Evolutionary conservation across 2,888 invertebrate species (phyloP), one percentile per base, ranked within the genome.

Genomic region (Synanthedon tipuliformis): DNA sequence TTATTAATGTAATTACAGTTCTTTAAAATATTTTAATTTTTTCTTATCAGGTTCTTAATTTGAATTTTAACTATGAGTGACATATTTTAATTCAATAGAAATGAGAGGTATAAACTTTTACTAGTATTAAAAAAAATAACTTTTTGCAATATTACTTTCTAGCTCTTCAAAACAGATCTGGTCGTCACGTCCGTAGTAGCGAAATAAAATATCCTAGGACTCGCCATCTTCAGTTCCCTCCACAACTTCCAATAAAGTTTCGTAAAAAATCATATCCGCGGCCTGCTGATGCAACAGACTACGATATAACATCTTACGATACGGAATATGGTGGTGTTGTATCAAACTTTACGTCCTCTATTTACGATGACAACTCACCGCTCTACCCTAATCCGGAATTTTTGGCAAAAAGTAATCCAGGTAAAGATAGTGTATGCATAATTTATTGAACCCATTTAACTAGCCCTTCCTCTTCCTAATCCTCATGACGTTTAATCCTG

Each of bases 311-410:
- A 16, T 78, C 86, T 0, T 87, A 86, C 45, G 87, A 87, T 51
- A 71, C 82, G 0, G 87, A 86, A 53, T 87, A 87, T 52, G 84
- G 84, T n/a, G 86, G 75, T 8, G 82, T 87, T 15, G 81, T 85
- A 0, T 84, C 87, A 0, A 88, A 88, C 59, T 87, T 88, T 52
- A 88, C 86, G 52, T 84, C 86, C 60, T 82, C 87, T 54, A 81
- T 87, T 61, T 88, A 88, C 54, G 88, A 88, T 59, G 87, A 87
- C 54, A 88, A 84, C 56, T 84, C 86, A 3, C 85, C 78, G 51
- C 57, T 88, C 18, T 88, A 88, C 59, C 88, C 88, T 2, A 88
- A 88, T 56, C 88, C 88, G 1, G 88, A 88, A 55, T 66, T 78
- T 53, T 64, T 88, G 52, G 63, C 79, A n/a, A 71, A 73, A 50